Base-by-base conservation (phyloP, 2,888 invertebrate species). In the Dynastes maya region DNA sequence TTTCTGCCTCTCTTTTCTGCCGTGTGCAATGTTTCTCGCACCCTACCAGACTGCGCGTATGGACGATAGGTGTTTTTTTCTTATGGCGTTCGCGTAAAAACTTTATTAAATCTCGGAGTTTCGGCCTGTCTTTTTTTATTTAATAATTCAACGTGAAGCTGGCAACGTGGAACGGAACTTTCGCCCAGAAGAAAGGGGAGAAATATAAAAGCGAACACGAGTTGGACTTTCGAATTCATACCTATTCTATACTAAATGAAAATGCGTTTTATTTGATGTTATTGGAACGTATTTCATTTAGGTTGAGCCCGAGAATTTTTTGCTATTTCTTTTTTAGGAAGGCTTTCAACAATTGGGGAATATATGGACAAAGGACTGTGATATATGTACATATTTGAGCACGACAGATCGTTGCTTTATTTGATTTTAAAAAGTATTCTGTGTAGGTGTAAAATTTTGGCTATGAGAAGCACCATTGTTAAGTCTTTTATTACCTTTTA, bases 21-120 rank as follows among this genome's bases (percentile, higher is more conserved):
- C 63, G 63, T 13, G 63, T 64, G 29, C n/a, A 22, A 32, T 29
- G 29, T 64, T 64, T 32, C 13, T 5, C 32, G 32, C 63, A 9
- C 63, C 29, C 63, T 32, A 8, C 64, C 11, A 45, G 45, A 2
- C 45, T 11, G 45, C 45, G 9, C 45, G 2, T 45, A 8, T 5
- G 64, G 40, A 37, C 67, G 49, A 67, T 49, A 45, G 45, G 16
- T 27, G 67, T 67, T 45, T 45, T 63, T 67, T 37, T n/a, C 32
- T 67, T 58, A 5, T 22, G 9, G 16, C 45, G n/a, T 45, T 0
- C 67, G 67, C 67, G 49, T 49, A 45, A 67, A 67, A 67, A 67
- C 67, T 67, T 67, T 67, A 67, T 67, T 67, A 67, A 67, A 67
- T 67, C 67, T 49, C 49, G 45, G 67, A 49, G 49, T 45, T 67